phyloP scores from a whole-genome alignment of 2,113 vertebrate species.

The Oncorhynchus kisutch region DNA sequence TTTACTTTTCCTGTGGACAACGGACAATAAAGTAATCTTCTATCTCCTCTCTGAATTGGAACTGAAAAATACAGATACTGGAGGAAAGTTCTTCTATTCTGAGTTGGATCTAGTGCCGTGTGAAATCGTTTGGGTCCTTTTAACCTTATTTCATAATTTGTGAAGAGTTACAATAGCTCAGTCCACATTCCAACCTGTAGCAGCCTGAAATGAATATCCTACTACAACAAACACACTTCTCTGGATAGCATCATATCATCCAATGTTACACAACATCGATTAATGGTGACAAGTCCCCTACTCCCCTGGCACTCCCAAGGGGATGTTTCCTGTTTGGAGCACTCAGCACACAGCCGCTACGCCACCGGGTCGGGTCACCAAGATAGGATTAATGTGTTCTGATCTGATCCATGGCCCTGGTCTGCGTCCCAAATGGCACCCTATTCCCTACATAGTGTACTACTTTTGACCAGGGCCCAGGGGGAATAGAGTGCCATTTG shows the following conservation, averaged over 20 bases:
- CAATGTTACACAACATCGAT: slow-evolving; percentile 13
- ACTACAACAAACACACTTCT: not conserved
- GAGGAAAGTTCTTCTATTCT: too few relatives aligned
- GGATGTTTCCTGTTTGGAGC: not conserved
- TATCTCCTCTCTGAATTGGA: too few relatives aligned
- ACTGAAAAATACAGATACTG: too few relatives aligned
- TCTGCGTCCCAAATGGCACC: too few relatives aligned
- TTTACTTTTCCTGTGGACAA: too few relatives aligned
- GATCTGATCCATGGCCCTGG: slow-evolving; percentile 1
- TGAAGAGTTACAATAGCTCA: not conserved
- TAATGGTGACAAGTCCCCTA: not conserved
- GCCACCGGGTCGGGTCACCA: not conserved
- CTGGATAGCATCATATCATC: not conserved
- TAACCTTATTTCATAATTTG: not conserved
- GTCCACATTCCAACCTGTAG: not conserved
- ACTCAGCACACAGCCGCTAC: slow-evolving; percentile 1
- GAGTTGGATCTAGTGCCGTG: not conserved
- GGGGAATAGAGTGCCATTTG: too few relatives aligned
- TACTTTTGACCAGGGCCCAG: too few relatives aligned
- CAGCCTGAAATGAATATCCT: not conserved
- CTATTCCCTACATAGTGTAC: too few relatives aligned
- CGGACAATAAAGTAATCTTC: too few relatives aligned
- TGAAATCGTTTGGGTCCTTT: not conserved
- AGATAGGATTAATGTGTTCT: slow-evolving; percentile 12
- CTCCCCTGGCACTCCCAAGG: not conserved